Evolutionary conservation across 1,140 invertebrate species (phyloP).

Genomic region (Zaprionus nigranus): DNA sequence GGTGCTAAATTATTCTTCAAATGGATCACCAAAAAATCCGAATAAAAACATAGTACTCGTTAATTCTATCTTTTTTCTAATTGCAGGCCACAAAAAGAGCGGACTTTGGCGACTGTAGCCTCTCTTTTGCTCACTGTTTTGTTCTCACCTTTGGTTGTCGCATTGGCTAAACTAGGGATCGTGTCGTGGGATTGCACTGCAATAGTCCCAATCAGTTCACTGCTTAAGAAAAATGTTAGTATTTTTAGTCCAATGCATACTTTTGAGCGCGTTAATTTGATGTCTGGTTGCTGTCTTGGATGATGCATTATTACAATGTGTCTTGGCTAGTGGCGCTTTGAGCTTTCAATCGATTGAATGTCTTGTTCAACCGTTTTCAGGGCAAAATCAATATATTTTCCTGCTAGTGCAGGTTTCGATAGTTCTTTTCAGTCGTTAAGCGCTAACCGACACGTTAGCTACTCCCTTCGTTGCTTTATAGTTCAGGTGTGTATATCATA

Average conservation of each 20-base stretch:
- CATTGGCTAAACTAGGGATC: too few species aligned
- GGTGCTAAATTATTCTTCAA: conserved; percentile 30
- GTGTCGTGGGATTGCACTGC: too few species aligned
- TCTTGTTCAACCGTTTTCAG: conserved; percentile 15
- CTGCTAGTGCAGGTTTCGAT: not conserved
- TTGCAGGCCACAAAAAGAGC: too few species aligned
- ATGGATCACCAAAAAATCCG: not conserved
- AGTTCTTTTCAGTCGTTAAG: conserved; percentile 27
- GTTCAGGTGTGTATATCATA: conserved; percentile 13
- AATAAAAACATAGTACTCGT: too few species aligned
- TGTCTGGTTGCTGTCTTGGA: conserved; percentile 10
- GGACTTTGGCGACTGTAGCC: too few species aligned
- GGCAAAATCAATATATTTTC: conserved; percentile 42
- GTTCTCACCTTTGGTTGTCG: too few species aligned
- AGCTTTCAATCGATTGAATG: conserved; percentile 10
- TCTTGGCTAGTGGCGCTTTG: conserved; percentile 8
- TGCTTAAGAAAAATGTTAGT: too few species aligned
- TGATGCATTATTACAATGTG: not conserved
- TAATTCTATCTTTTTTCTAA: too few species aligned
- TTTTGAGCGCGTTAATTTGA: not conserved
- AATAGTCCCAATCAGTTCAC: too few species aligned
- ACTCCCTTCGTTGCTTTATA: not conserved
- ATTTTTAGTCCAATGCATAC: conserved; percentile 12
- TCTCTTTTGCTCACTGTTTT: too few species aligned
- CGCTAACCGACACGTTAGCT: conserved; percentile 5